A percentile compares a stretch with the other conserved stretches of the same genome.
Conservation (phyloP, 2,888 invertebrate genomes). For the Ceriagrion tenellum region DNA sequence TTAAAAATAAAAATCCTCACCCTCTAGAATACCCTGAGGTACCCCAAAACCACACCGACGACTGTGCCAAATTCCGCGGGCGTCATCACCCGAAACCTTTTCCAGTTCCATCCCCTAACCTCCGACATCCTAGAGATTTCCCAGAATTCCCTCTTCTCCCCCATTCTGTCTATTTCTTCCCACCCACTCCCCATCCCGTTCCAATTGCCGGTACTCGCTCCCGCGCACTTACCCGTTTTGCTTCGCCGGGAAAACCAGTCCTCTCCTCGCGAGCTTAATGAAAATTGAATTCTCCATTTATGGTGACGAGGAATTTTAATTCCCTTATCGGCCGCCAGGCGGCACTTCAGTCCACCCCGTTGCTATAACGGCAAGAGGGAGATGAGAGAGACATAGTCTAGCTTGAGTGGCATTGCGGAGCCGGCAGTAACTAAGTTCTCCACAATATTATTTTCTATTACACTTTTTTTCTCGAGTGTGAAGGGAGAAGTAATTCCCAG, state of each 20-base stretch:
- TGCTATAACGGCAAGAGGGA: neutral
- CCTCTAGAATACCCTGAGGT: neutral
- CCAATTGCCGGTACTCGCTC: neutral
- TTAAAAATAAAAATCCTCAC: neutral
- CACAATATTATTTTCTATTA: neutral
- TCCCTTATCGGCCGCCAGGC: constrained; percentile 63
- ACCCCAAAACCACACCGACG: neutral
- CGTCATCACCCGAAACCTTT: constrained; percentile 42
- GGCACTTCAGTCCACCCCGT: constrained; percentile 41
- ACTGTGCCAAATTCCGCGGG: neutral
- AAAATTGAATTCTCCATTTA: constrained; percentile 68
- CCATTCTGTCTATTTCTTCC: too few relatives aligned
- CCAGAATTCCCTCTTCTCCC: neutral
- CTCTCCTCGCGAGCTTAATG: constrained; percentile 44
- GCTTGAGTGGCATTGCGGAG: constrained; percentile 23
- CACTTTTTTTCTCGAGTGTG: neutral
- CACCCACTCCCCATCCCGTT: neutral
- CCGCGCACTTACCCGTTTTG: neutral
- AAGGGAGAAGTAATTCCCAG: neutral
- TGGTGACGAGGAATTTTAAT: constrained; percentile 67
- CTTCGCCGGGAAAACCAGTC: constrained; percentile 45
- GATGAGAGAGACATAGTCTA: neutral
- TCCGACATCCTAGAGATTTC: neutral
- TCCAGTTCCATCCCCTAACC: neutral
- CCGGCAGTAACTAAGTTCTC: constrained; percentile 30